A percentile compares a stretch with the other conserved stretches of the same genome.
Conservation (phyloP, 1,140 invertebrate genomes). For the Cyclina sinensis region DNA sequence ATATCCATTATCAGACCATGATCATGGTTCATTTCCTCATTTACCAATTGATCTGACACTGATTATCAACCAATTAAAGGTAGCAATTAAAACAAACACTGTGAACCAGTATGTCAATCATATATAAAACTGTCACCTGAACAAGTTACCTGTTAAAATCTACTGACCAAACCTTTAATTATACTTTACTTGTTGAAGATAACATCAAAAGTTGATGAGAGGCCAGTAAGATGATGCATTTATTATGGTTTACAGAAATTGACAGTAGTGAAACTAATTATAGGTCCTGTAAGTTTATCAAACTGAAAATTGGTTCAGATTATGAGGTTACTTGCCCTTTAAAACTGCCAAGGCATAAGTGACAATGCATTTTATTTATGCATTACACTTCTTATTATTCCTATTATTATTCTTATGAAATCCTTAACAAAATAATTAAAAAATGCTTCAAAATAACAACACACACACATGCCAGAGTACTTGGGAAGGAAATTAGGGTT, state of each 20-base stretch:
- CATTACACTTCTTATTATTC: too few species aligned
- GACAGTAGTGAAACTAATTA: neutral
- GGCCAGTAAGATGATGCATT: neutral
- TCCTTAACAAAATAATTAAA: too few species aligned
- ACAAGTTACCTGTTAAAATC: constrained; percentile 14
- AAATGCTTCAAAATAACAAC: too few species aligned
- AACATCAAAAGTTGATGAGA: constrained; percentile 9
- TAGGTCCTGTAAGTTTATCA: neutral
- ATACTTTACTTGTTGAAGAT: neutral
- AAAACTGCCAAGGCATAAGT: too few species aligned
- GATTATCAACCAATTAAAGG: neutral
- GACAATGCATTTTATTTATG: too few species aligned
- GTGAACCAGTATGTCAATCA: neutral
- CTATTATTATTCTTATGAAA: too few species aligned
- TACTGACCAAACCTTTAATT: neutral
- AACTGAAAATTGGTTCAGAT: neutral
- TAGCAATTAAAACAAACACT: constrained; percentile 20
- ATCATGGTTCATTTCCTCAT: neutral
- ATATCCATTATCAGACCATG: too few species aligned
- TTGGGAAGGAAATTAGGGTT: too few species aligned
- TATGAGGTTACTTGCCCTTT: too few species aligned
- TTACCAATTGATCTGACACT: neutral
- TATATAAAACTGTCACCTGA: neutral
- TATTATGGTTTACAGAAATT: neutral
- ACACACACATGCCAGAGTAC: too few species aligned